Evolutionary conservation across 2,113 vertebrate genomes (phyloP), one percentile per base, ranked within the genome.

Genomic region (Hipposideros armiger): DNA sequence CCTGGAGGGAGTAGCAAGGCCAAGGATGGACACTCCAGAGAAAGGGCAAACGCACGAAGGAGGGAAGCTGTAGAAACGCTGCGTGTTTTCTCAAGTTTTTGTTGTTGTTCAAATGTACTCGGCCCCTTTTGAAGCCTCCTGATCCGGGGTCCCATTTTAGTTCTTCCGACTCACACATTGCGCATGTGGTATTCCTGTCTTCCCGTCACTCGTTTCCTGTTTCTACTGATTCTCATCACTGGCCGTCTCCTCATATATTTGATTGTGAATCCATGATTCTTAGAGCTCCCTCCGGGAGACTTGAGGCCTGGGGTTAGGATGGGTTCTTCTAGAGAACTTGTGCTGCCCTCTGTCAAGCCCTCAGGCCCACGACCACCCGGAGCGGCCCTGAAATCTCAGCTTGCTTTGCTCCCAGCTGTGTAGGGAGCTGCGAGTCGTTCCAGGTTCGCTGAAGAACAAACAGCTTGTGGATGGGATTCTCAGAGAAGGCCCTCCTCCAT

Each of bases 31-130:
- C 50, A 20, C 28, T 40, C 58, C 15, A 47, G 47, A 32, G 13
- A 60, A 16, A 54, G 69, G 47, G 11, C 42, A 13, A 45, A 78
- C 42, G 40, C 52, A 32, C 0, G 0, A 26, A 17, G 10, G 5
- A 11, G 0, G 11, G 36, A 15, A 42, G 22, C 56, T 28, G 26
- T 0, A 10, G 42, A 80, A 24, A 14, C 1, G 24, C 0, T 9
- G 7, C 13, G 22, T 10, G 2, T 28, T 67, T 60, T 36, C n/a
- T 15, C 0, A 40, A 45, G 36, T 76, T 69, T 30, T 20, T 58
- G 42, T 69, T 15, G 26, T 54, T 24, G 40, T 28, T 76, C 60
- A 11, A 0, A 66, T 19, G 67, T 26, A 11, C 47, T 16, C 0
- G 36, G 58, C 76, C 60, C 28, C 47, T 80, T 85, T 24, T 32